Conservation (phyloP, 92 coral and sea anemone species). For the Metridium senile region DNA sequence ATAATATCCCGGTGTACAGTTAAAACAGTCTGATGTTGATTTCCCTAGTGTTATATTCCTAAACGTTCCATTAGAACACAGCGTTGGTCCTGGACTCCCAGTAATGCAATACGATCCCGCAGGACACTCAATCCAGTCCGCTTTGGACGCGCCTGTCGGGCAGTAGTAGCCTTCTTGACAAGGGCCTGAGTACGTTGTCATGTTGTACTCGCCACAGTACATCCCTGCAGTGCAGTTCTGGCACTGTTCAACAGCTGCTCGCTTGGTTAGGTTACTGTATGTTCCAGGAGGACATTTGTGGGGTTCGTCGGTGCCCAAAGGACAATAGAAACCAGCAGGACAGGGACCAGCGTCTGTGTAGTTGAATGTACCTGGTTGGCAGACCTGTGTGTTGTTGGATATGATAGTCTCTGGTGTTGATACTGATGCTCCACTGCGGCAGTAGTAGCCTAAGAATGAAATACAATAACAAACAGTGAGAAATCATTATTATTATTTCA, state of each 20-base stretch:
- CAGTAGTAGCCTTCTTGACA: slow-evolving; percentile 95
- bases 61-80: slow-evolving; percentile 88
- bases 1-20: slow-evolving; percentile 90
- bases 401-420: slow-evolving; percentile 78
- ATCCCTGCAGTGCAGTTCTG: slow-evolving; percentile 87
- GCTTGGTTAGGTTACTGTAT: slow-evolving; percentile 77
- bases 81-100: slow-evolving; percentile 66
- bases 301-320: slow-evolving; percentile 86
- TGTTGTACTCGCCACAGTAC: slow-evolving; percentile 78
- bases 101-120: slow-evolving; percentile 72
- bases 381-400: slow-evolving; percentile 62
- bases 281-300: slow-evolving; percentile 96
- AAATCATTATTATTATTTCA: no score
- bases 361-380: slow-evolving; percentile 94
- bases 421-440: slow-evolving; percentile 94
- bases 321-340: slow-evolving; percentile 88
- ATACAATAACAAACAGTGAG: no score
- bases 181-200: slow-evolving; percentile 69
- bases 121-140: slow-evolving; percentile 89
- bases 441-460: slow-evolving; percentile 73
- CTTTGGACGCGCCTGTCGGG: slow-evolving; percentile 78
- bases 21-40: slow-evolving; percentile 69
- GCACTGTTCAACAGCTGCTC: slow-evolving; percentile 70
- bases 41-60: slow-evolving; percentile 76
- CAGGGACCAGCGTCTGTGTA: slow-evolving; percentile 98